phyloP scores from a whole-genome alignment of 2,888 invertebrate genomes.

The Trichogramma evanescens region DNA sequence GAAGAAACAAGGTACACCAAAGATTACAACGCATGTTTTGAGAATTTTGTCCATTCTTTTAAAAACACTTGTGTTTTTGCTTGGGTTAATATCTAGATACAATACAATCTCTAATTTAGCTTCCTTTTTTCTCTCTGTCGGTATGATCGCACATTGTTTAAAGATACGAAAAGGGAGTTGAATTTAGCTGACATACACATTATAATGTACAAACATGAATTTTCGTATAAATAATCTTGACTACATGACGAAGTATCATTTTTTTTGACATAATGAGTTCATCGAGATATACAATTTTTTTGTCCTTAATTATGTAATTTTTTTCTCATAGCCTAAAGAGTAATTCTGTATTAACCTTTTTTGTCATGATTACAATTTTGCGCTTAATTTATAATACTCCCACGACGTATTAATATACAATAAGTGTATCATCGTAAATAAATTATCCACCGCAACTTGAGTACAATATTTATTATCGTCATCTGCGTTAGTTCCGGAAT shows the following conservation, averaged over 20 bases:
- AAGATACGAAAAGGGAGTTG: slow-evolving; percentile 26
- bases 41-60: slow-evolving; percentile 24
- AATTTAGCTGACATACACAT: slow-evolving; percentile 36
- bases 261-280: slow-evolving; percentile 30
- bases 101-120: slow-evolving; percentile 26
- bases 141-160: slow-evolving; percentile 9
- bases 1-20: slow-evolving; percentile 32
- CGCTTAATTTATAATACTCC: slow-evolving; percentile 29
- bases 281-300: slow-evolving; percentile 25
- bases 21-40: slow-evolving; percentile 25
- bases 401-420: slow-evolving; percentile 41
- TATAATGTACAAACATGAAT: slow-evolving; percentile 41
- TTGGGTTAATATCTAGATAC: slow-evolving; percentile 21
- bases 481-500: slow-evolving; percentile 41
- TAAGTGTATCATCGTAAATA: slow-evolving; percentile 33
- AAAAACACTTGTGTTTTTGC: slow-evolving; percentile 19
- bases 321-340: slow-evolving; percentile 1
- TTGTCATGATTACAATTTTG: slow-evolving; percentile 29
- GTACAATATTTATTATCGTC: slow-evolving; percentile 41
- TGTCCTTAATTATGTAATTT: slow-evolving; percentile 12
- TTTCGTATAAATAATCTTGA: slow-evolving; percentile 34
- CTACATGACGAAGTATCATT: slow-evolving; percentile 25
- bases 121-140: slow-evolving; percentile 26
- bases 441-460: slow-evolving; percentile 44
- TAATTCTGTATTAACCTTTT: background rate